Conservation (phyloP, 2,888 invertebrate genomes). For the Quadroppia sp. region DNA sequence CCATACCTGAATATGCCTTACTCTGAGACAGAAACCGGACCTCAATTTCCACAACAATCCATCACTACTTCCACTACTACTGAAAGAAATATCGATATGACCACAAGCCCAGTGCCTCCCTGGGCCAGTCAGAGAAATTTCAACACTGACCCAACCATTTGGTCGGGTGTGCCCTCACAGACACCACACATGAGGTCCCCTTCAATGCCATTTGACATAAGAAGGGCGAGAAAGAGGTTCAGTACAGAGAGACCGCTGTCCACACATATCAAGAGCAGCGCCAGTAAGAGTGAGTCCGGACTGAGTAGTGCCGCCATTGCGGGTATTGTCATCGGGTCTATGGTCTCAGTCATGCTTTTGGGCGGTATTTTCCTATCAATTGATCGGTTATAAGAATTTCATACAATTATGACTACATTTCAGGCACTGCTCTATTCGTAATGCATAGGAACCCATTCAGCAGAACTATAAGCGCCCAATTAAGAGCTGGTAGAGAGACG, state of each 20-base stretch:
- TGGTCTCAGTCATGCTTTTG: conserved; percentile 37
- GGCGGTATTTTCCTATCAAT: conserved; percentile 14
- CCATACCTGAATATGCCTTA: not conserved
- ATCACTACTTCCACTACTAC: not conserved
- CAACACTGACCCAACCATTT: not conserved
- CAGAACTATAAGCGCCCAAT: too few relatives aligned
- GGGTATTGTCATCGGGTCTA: conserved; percentile 40
- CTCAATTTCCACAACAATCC: not conserved
- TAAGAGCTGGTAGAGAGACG: not conserved
- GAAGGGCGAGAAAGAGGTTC: not conserved
- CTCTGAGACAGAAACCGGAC: not conserved
- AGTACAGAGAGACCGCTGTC: not conserved
- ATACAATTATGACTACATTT: not conserved
- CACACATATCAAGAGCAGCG: too few relatives aligned
- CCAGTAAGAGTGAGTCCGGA: not conserved
- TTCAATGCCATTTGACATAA: not conserved
- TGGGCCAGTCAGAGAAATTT: not conserved
- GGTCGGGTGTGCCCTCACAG: not conserved
- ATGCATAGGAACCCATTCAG: conserved; percentile 32
- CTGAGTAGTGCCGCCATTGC: conserved; percentile 38
- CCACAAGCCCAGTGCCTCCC: not conserved
- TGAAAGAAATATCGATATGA: not conserved
- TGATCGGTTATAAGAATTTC: not conserved
- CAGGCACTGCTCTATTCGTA: conserved; percentile 31
- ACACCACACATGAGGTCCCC: not conserved